Base-by-base conservation (phyloP, 1,140 invertebrate species). In the Diplogasteroides magnus region DNA sequence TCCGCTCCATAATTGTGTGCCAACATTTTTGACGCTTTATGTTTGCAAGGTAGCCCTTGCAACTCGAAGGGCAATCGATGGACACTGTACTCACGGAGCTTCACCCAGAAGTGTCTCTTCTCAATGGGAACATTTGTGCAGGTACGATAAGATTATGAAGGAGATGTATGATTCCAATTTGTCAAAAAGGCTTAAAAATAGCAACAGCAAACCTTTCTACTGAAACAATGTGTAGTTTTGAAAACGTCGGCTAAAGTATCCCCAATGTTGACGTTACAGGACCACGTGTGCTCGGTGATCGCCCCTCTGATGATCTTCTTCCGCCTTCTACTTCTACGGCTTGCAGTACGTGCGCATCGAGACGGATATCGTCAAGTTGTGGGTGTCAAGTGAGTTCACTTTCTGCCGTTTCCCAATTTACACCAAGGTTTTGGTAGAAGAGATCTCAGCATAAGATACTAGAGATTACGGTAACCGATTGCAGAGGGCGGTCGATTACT, bases 341-440 rank as follows among this genome's bases (percentile, higher is more conserved):
- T 64, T 78, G 19, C 77, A 79, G 48, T 76, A 69, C 48, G 76
- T 80, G 2, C 68, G 69, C 31, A 80, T 79, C 48, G 78, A 80
- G 48, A 81, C 78, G 2, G 77, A 80, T 55, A 79, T 79, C 64
- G 77, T 80, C 1, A 81, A 80, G 61, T 56, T 80, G 32, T 80
- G 77, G 77, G 77, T 80, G 6, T 31, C 76, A 2, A 68, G 78
- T 79, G 64, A 75, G 76, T 67, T 23, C 29, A 59, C 6, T n/a
- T 25, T 19, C n/a, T 27, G 6, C 19, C 0, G 2, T 68, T 64
- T n/a, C n/a, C n/a, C n/a, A n/a, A n/a, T n/a, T n/a, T n/a, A n/a
- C n/a, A n/a, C n/a, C n/a, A 27, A 3, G n/a, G n/a, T n/a, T n/a
- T n/a, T n/a, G n/a, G n/a, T n/a, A n/a, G n/a, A n/a, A n/a, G n/a